Evolutionary conservation across 2,113 vertebrate species (phyloP), one percentile per base, ranked within the genome.

Genomic region (Mobula hypostoma): DNA sequence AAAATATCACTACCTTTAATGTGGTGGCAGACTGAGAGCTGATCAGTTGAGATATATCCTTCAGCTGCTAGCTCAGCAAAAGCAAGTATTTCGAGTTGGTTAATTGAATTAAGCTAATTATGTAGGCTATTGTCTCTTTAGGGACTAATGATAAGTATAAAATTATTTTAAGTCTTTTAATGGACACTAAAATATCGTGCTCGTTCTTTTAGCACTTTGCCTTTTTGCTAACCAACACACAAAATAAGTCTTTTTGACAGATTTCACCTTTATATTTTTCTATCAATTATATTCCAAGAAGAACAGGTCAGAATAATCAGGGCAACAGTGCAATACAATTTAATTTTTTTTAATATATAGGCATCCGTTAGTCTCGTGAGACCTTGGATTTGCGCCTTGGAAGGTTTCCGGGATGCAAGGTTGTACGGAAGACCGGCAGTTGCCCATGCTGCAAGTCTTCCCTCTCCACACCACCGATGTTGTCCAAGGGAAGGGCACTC

Each of bases 91-190:
- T 56, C 56, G 36, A 76, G 7, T 36, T 56, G 12, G 70, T 72
- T 93, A 76, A 93, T 74, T 76, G 32, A 93, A 24, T 40, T 70
- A 74, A 74, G 90, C 91, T 72, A 93, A 93, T 76, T 93, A 56
- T 5, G 61, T 74, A 27, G 70, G 3, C 72, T 93, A 74, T 74
- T 93, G 32, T 76, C 21, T 27, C 21, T 76, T 70, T 74, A 56
- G 74, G 19, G 2, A 74, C 11, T 70, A 74, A 40, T 36, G 29
- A 70, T 70, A 32, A 93, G 72, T 36, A 74, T 74, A 93, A 92
- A 93, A 93, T 27, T 72, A 68, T 29, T 93, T 74, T 7, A 29
- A 7, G 68, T 7, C 68, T 74, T 93, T 29, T 40, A 74, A 93
- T 56, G 91, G 4, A 40, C 9, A 74, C 70, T 15, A 27, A 48